A percentile compares a stretch with the other conserved stretches of the same genome.
Conservation (phyloP, 2,113 vertebrate genomes). For the Engraulis encrasicolus region DNA sequence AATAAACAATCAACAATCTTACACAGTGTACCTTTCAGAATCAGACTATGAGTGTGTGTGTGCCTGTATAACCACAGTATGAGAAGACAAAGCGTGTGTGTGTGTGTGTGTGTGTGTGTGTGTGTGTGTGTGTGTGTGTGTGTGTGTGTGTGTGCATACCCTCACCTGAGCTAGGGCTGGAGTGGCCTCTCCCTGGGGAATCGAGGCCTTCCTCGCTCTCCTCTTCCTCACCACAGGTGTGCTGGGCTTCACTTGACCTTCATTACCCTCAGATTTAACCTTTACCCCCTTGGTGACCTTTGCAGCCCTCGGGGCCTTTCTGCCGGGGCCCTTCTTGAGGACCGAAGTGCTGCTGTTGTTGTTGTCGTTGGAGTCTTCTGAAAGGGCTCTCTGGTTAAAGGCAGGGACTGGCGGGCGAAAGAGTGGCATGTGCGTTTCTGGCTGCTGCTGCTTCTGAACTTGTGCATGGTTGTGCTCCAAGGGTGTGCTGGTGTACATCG, state of each 20-base stretch:
- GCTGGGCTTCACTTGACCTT: background rate
- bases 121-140: background rate
- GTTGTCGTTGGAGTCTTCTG: conserved; percentile 45
- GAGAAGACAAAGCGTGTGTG: background rate
- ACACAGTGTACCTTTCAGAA: too few species aligned
- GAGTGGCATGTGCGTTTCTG: background rate
- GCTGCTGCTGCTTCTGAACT: background rate
- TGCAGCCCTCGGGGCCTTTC: conserved; percentile 41
- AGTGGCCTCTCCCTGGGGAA: conserved; percentile 41
- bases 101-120: background rate
- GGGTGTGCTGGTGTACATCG: background rate
- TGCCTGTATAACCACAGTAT: background rate
- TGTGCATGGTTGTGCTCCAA: too few species aligned
- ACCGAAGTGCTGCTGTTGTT: conserved; percentile 64
- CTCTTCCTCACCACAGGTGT: conserved; percentile 13
- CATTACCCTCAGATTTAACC: too few species aligned
- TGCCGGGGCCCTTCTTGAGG: conserved; percentile 44
- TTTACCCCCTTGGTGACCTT: background rate
- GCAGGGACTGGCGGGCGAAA: background rate
- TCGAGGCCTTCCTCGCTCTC: background rate
- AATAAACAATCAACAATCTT: too few species aligned
- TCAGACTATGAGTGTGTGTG: too few species aligned
- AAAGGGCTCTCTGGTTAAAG: background rate
- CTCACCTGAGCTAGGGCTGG: conserved; percentile 54
- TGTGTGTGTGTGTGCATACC: background rate